Conservation (phyloP, 2,113 vertebrate genomes). For the Microtus oregoni region DNA sequence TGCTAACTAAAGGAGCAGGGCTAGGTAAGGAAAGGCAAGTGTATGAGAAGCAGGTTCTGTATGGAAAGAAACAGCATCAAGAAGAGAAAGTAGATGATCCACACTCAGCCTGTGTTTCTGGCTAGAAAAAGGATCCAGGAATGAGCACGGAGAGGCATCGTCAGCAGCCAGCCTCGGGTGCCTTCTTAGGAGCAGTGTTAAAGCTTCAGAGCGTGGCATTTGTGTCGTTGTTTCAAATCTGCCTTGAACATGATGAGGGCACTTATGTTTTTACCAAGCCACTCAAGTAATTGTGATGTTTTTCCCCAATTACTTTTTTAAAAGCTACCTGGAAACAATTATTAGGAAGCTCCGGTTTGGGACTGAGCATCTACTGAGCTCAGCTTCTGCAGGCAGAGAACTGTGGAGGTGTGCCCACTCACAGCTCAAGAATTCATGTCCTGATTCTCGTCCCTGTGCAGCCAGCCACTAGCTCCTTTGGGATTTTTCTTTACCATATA, state of each 20-base stretch:
- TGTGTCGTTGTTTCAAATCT: slow-evolving; percentile 46
- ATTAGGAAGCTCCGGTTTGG: slow-evolving; percentile 17
- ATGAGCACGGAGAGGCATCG: neutral
- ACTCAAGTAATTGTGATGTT: too few species aligned
- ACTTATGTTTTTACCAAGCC: too few species aligned
- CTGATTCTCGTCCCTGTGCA: neutral
- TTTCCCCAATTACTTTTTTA: too few species aligned
- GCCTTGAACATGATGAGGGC: neutral
- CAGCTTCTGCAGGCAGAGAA: slow-evolving; percentile 2
- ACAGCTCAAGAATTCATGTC: neutral
- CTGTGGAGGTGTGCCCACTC: neutral
- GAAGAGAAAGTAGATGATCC: neutral
- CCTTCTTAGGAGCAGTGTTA: neutral
- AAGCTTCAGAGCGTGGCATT: neutral
- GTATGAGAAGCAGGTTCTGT: neutral
- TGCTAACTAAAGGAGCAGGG: slow-evolving; percentile 1
- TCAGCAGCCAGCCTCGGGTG: neutral
- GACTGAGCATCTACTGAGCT: slow-evolving; percentile 8
- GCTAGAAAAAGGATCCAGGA: neutral
- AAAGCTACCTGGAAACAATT: slow-evolving; percentile 13
- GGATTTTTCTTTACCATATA: neutral
- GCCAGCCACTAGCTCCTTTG: neutral
- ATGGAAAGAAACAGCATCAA: neutral
- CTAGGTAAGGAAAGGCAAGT: neutral
- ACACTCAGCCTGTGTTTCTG: neutral